Base-by-base conservation (phyloP, 2,797 vertebrate species). In the Danio tinwini region DNA sequence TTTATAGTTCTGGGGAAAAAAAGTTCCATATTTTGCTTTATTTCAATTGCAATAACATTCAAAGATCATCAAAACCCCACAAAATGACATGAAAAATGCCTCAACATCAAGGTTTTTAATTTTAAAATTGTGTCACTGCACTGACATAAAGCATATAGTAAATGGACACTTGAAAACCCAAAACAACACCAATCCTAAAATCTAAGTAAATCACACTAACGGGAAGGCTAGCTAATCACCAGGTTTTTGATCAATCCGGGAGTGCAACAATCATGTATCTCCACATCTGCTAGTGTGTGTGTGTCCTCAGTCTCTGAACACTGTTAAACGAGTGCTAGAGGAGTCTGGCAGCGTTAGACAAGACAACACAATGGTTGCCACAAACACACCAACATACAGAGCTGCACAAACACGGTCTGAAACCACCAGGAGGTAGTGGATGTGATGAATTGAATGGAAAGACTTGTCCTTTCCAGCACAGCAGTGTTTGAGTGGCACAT, bases 361-460 rank as follows among this genome's bases (percentile, higher is more conserved):
- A 74, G 5, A 53, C 76, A 68, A 21, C 63, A 76, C 53, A 56
- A 68, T 85, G 80, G 39, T 67, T 84, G 63, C 55, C 61, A 79
- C 67, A 81, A 64, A 75, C 58, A 53, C 76, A 37, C 69, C 37
- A 47, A 73, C 59, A 75, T 21, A 74, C 72, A 59, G 21, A 67
- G 19, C 42, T 68, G 37, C 50, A 59, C 63, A 50, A 61, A 58
- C 39, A 21, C 21, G 10, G 64, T 70, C 50, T 76, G 65, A 76
- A 63, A 88, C 87, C 87, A 89, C 88, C 90, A 80, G 89, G 89
- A 88, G 89, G 89, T 86, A 42, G 55, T 81, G 87, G 85, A 87
- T 89, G 89, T 91, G 85, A 90, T 91, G 86, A 91, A 92, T 89
- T 90, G 90, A 92, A 91, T 84, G 83, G 89, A 92, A 90, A 91